phyloP scores from a whole-genome alignment of 2,888 invertebrate genomes.

The Pachycephus smyrnensis region DNA sequence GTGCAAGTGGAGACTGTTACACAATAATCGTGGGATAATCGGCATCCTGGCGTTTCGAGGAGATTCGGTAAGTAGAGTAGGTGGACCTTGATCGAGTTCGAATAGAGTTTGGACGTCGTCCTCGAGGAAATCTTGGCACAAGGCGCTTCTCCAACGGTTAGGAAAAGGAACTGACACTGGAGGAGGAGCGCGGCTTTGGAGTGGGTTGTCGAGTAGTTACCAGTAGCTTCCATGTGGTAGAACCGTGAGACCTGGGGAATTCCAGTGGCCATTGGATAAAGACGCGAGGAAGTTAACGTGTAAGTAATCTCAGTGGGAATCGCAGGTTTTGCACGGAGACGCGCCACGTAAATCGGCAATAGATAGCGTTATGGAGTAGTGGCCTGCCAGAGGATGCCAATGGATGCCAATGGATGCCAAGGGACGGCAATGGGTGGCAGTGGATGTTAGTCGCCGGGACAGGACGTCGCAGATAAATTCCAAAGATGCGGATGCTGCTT shows the following conservation, averaged over 20 bases:
- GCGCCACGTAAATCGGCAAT: slow-evolving; percentile 22
- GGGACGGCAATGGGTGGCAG: not conserved
- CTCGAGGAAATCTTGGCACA: not conserved
- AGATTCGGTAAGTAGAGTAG: not conserved
- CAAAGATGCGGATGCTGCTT: slow-evolving; percentile 31
- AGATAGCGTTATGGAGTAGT: slow-evolving; percentile 21
- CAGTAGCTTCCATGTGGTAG: not conserved
- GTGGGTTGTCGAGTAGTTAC: not conserved
- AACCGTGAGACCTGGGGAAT: not conserved
- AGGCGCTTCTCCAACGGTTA: not conserved
- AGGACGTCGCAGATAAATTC: slow-evolving; percentile 29
- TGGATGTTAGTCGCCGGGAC: slow-evolving; percentile 7
- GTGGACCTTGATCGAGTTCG: not conserved
- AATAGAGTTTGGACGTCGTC: not conserved
- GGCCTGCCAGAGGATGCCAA: not conserved
- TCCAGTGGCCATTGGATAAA: not conserved
- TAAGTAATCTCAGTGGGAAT: not conserved
- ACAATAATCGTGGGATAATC: not conserved
- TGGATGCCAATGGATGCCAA: not conserved
- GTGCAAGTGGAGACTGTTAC: not conserved
- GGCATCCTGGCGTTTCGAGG: not conserved
- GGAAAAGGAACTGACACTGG: not conserved
- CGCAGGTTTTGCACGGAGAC: slow-evolving; percentile 9
- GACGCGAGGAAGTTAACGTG: not conserved
- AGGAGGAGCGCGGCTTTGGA: not conserved